Percentiles rank a stretch among this genome's conserved stretches.
These are phyloP conservation scores for Odontomachus brunneus DNA, from an alignment of 1,140 invertebrate genomes.

Conservation along the genomic window DNA sequence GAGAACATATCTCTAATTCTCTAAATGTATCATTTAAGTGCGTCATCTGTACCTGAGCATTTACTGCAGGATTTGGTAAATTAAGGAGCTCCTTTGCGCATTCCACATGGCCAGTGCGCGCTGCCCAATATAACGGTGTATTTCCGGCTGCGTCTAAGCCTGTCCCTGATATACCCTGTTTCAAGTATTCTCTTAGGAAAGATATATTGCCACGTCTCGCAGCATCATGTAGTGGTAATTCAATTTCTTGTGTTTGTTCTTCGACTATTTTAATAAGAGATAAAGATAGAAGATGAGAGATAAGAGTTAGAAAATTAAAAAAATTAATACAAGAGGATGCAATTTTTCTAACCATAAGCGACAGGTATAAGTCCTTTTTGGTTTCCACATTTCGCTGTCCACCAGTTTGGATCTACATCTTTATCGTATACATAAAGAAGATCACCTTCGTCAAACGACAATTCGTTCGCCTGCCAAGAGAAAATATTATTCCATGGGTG, in stretches of 20 bases:
- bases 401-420: conserved; percentile 87
- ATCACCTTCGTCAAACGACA: conserved; percentile 89
- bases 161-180: conserved; percentile 89
- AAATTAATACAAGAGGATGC: too few species aligned
- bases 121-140: conserved; percentile 90
- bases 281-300: too few species aligned
- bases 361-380: conserved; percentile 88
- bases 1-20: not conserved
- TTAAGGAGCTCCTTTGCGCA: conserved; percentile 85
- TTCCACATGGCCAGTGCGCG: conserved; percentile 87
- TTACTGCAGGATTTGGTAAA: conserved; percentile 82
- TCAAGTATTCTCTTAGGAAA: conserved; percentile 88
- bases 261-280: too few species aligned
- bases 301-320: too few species aligned
- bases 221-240: conserved; percentile 90
- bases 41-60: conserved; percentile 82
- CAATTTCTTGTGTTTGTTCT: conserved; percentile 88
- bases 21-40: not conserved
- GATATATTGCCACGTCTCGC: conserved; percentile 89
- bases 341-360: conserved; percentile 87
- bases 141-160: conserved; percentile 89
- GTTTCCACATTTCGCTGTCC: conserved; percentile 88
- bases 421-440: conserved; percentile 88
- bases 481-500: conserved; percentile 16
- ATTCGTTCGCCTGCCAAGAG: conserved; percentile 79